Evolutionary conservation across 2,797 vertebrate genomes (phyloP).

Genomic region (Petrocephalus schoutedeni): DNA sequence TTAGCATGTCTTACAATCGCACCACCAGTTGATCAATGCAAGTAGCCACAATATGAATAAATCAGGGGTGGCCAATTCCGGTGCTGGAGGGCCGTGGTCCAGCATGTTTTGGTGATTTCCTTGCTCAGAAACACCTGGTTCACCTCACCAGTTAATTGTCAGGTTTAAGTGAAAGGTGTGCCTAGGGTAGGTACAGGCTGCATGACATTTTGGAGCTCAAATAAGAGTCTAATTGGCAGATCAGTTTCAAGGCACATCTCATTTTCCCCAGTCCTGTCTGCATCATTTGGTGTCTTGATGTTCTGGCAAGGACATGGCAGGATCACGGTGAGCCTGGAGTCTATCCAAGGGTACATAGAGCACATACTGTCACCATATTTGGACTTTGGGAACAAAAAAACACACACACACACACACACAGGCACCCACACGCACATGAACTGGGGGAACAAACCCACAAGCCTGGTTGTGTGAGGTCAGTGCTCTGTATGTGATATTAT

Average conservation of each 20-base stretch:
- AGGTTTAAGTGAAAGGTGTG: no score
- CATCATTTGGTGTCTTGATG: neutral
- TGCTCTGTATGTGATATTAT: neutral
- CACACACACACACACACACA: neutral
- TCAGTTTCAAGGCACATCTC: neutral
- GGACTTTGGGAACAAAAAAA: neutral
- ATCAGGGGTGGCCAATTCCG: no score
- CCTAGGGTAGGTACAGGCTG: neutral
- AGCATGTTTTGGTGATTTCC: no score
- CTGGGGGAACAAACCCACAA: neutral
- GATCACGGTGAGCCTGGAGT: neutral
- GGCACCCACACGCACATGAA: neutral
- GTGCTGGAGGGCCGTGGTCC: no score
- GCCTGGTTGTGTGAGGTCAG: neutral
- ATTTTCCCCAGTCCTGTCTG: neutral
- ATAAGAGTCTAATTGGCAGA: neutral
- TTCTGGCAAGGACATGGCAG: neutral
- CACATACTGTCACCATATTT: neutral
- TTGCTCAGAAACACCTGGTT: no score
- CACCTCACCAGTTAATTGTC: no score
- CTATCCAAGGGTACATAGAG: neutral
- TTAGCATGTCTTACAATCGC: neutral
- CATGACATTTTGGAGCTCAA: no score
- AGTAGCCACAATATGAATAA: neutral
- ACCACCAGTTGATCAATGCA: neutral